Evolutionary conservation across 2,888 invertebrate genomes (phyloP), one percentile per base, ranked within the genome.

Genomic region (Andrena trimmerana): DNA sequence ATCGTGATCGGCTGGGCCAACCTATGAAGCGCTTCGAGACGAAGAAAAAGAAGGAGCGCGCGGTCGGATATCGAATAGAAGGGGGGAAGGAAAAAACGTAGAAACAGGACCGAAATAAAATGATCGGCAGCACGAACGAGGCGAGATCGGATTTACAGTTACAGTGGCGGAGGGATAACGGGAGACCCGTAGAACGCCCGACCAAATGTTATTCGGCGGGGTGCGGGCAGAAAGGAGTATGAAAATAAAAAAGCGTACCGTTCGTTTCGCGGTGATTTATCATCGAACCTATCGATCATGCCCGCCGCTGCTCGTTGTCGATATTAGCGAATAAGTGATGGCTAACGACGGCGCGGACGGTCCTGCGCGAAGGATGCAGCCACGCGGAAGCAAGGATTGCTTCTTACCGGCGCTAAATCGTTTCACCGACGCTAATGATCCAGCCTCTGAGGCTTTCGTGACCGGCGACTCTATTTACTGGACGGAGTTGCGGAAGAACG

Each of bases 71-170:
- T 29, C 13, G 20, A 6, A n/a, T 20, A 68, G 50, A 68, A 48
- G 31, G 63, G 52, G 33, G 33, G 52, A 57, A 50, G 7, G 20
- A 42, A 42, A 27, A 36, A 68, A 67, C 54, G 54, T 29, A 67
- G 60, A 36, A 59, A 24, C 24, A 76, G 48, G 57, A 20, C 27
- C 62, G 54, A 82, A 81, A 78, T 70, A 57, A 72, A 68, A 81
- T 82, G 83, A 83, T 82, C 68, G 70, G 68, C 83, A 20, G 63
- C 62, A 54, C 54, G 54, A 57, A 68, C 62, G 27, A 60, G 63
- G 50, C 42, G 60, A 33, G 81, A 74, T 83, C 66, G 65, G 70
- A 60, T 85, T 81, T 85, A 85, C 84, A 80, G 85, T 84, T 84
- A 42, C 42, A 77, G 16, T 57, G 42, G 31, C 31, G 33, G 68